A percentile compares a stretch with the other conserved stretches of the same genome.
Conservation (phyloP, 2,888 invertebrate genomes). For the Patella ulyssiponensis region DNA sequence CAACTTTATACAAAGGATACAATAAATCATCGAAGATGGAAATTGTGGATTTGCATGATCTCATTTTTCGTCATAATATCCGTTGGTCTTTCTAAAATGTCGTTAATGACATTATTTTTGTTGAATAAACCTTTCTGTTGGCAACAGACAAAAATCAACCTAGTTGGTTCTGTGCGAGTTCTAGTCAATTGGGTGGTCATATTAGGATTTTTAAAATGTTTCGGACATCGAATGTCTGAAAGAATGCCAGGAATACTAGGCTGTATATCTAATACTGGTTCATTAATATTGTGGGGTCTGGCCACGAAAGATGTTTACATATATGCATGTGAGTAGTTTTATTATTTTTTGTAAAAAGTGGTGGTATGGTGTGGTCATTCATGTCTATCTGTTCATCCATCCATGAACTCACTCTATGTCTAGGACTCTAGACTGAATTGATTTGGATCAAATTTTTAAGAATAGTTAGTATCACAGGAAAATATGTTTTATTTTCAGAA, state of each 20-base stretch:
- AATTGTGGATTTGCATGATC: slow-evolving; percentile 25
- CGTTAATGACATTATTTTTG: slow-evolving; percentile 29
- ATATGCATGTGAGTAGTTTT: slow-evolving; percentile 35
- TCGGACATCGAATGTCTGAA: slow-evolving; percentile 26
- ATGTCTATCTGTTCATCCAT: no score
- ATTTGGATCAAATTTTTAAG: no score
- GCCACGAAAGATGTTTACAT: slow-evolving; percentile 29
- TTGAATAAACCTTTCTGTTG: slow-evolving; percentile 39
- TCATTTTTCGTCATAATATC: slow-evolving; percentile 38
- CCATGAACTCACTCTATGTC: no score
- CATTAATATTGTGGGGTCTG: slow-evolving; percentile 30
- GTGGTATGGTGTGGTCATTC: no score
- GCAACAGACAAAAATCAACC: slow-evolving; percentile 32
- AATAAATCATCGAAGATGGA: slow-evolving; percentile 25
- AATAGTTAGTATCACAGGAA: no score
- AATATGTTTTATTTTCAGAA: no score
- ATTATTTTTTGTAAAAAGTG: no score
- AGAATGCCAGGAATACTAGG: slow-evolving; percentile 36
- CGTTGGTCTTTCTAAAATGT: slow-evolving; percentile 37
- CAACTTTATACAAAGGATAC: slow-evolving; percentile 33
- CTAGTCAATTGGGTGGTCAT: slow-evolving; percentile 37
- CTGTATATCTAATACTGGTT: slow-evolving; percentile 29
- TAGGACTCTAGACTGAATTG: no score
- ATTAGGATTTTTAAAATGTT: slow-evolving; percentile 21
- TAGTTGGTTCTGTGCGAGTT: slow-evolving; percentile 27